Conservation (phyloP, 2,888 invertebrate genomes). For the Orthosia incerta region DNA sequence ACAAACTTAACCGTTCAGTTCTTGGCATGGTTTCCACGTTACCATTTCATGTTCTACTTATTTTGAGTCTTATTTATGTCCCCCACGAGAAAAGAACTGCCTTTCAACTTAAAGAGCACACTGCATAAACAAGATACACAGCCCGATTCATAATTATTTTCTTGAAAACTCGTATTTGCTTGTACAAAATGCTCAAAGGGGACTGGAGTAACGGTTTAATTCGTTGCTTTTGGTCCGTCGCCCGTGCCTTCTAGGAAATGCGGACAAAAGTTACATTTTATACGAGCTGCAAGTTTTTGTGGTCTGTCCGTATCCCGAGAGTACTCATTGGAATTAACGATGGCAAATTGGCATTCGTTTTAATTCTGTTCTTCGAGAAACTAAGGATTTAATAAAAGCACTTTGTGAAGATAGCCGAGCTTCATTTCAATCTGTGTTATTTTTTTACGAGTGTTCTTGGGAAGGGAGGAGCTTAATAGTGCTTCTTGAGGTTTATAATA, state of each 20-base stretch:
- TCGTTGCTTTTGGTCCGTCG: conserved; percentile 53
- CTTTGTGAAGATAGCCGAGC: conserved; percentile 23
- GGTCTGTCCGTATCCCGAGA: conserved; percentile 25
- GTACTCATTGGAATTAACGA: conserved; percentile 53
- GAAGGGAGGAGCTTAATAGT: neutral
- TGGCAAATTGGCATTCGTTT: conserved; percentile 52
- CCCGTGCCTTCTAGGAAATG: conserved; percentile 52
- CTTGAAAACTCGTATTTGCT: conserved; percentile 59
- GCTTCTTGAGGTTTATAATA: conserved; percentile 20
- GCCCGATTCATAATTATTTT: conserved; percentile 54
- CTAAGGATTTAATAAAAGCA: conserved; percentile 41
- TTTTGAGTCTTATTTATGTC: conserved; percentile 23
- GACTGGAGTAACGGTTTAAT: conserved; percentile 49
- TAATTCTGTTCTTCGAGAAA: conserved; percentile 51
- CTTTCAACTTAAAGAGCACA: conserved; percentile 12
- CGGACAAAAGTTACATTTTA: conserved; percentile 63
- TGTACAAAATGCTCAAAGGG: conserved; percentile 61
- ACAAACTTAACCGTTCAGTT: neutral
- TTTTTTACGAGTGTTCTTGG: conserved; percentile 31
- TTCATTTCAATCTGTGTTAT: conserved; percentile 43
- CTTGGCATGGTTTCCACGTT: neutral
- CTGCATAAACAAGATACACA: conserved; percentile 42
- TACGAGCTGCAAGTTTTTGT: conserved; percentile 57
- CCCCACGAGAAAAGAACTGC: conserved; percentile 18
- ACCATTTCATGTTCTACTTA: conserved; percentile 8